Evolutionary conservation across 2,113 vertebrate genomes (phyloP), one percentile per base, ranked within the genome.

Genomic region (Micromys minutus): DNA sequence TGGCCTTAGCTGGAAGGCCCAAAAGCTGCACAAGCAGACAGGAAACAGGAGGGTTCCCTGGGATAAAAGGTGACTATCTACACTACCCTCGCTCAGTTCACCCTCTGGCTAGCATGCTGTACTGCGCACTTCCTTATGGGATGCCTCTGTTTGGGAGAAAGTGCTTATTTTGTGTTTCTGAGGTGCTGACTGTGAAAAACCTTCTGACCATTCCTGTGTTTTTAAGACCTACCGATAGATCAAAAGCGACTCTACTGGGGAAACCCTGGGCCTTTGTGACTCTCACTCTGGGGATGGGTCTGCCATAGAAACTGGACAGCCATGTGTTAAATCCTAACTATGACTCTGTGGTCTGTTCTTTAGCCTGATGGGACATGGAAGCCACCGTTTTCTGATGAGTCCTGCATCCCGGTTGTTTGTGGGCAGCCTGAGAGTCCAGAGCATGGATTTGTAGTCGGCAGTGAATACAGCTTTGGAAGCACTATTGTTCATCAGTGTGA

Each of bases 311-410:
- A 29, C 15, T 91, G 34, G 52, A 0, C 3, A 93, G 10, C 57
- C n/a, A 34, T 57, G 0, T 31, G 55, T 71, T 67, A 55, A 94
- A 24, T 81, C 36, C 76, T 92, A 80, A 92, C 31, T 69, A 6
- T 69, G 45, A 63, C 42, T 76, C 59, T 83, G 34, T 96, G 84
- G 50, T 95, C 93, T 97, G 0, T 96, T 84, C 93, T 98, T 92
- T 94, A 99, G 99, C 98, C 98, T 59, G 98, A 98, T 75, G 99
- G 99, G 42, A 86, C 97, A 93, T 99, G 99, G 99, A 72, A 98
- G 72, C 99, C 99, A n/a, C 97, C 96, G 0, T 98, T 99, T 97
- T 98, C 98, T 72, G 98, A 99, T 9, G 98, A 98, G 45, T 98
- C 98, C 84, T 99, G 99, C 92, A 94, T 97, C 81, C 98, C 98